These are phyloP conservation scores for Sternarchorhynchus goeldii DNA, from an alignment of 2,797 vertebrate species.

Conservation along the genomic window DNA sequence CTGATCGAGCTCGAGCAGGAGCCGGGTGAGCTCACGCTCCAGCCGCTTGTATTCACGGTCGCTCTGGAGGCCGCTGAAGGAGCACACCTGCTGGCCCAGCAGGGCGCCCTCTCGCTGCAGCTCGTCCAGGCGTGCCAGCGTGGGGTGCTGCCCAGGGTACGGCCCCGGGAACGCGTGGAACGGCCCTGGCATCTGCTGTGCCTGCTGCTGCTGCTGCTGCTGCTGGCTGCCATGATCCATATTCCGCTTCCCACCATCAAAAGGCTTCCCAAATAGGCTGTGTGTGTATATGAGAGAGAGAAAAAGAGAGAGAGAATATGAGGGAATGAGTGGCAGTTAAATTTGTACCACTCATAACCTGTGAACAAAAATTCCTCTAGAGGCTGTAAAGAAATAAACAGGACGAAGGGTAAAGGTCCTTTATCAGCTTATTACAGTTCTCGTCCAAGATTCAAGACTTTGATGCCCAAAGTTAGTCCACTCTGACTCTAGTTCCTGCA, in stretches of 20 bases:
- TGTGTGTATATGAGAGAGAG: constrained; percentile 45
- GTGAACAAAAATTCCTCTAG: too few species aligned
- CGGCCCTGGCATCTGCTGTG: constrained; percentile 63
- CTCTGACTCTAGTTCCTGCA: not conserved
- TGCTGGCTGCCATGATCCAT: constrained; percentile 87
- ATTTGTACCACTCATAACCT: too few species aligned
- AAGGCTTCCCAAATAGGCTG: constrained; percentile 82
- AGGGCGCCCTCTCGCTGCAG: constrained; percentile 86
- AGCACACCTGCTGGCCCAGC: constrained; percentile 85
- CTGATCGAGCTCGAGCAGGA: constrained; percentile 92
- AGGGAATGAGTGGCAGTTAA: too few species aligned
- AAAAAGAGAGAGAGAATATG: not conserved
- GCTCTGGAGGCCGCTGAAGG: constrained; percentile 89
- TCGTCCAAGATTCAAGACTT: not conserved
- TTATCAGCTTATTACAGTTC: not conserved
- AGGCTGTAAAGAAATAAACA: too few species aligned
- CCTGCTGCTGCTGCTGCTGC: constrained; percentile 48
- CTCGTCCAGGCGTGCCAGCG: constrained; percentile 87
- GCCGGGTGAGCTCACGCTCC: constrained; percentile 86
- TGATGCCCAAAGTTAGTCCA: not conserved
- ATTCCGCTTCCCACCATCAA: constrained; percentile 78
- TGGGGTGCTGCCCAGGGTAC: constrained; percentile 83
- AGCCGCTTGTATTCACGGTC: constrained; percentile 90
- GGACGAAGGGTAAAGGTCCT: too few species aligned
- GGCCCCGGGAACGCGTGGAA: constrained; percentile 59